Percentiles rank a stretch among this genome's conserved stretches.
Conservation (phyloP, 1,140 invertebrate genomes). For the Meloidogyne floridensis region DNA sequence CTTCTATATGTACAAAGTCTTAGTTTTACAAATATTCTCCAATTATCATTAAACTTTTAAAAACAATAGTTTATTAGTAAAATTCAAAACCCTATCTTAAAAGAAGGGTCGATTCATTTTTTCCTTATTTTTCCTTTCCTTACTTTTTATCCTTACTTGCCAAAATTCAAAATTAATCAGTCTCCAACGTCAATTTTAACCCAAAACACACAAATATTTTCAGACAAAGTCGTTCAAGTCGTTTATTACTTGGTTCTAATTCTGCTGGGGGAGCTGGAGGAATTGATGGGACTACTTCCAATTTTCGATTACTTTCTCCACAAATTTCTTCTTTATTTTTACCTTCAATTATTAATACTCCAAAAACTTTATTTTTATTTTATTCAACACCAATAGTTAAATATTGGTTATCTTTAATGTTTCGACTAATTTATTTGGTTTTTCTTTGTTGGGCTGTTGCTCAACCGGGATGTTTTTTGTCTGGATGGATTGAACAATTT, state of each 20-base stretch:
- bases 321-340: conserved; percentile 11
- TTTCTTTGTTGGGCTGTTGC: conserved; percentile 54
- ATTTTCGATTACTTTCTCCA: conserved; percentile 5
- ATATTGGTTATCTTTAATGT: conserved; percentile 60
- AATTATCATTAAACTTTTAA: too few relatives aligned
- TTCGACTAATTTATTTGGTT: conserved; percentile 54
- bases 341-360: background rate
- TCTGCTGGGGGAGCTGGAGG: background rate
- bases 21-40: too few relatives aligned
- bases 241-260: conserved; percentile 17
- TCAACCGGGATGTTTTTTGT: conserved; percentile 54
- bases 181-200: too few relatives aligned
- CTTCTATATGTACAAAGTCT: too few relatives aligned
- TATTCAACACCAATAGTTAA: conserved; percentile 62
- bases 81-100: too few relatives aligned
- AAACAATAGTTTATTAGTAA: too few relatives aligned
- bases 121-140: too few relatives aligned
- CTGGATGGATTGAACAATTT: conserved; percentile 39
- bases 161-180: too few relatives aligned
- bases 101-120: too few relatives aligned
- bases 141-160: too few relatives aligned
- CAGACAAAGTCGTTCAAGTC: conserved; percentile 25
- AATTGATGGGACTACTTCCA: background rate
- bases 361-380: conserved; percentile 36
- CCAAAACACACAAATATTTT: background rate